Conservation (phyloP, 2,888 invertebrate species). For the Ditylenchus weischeri region DNA sequence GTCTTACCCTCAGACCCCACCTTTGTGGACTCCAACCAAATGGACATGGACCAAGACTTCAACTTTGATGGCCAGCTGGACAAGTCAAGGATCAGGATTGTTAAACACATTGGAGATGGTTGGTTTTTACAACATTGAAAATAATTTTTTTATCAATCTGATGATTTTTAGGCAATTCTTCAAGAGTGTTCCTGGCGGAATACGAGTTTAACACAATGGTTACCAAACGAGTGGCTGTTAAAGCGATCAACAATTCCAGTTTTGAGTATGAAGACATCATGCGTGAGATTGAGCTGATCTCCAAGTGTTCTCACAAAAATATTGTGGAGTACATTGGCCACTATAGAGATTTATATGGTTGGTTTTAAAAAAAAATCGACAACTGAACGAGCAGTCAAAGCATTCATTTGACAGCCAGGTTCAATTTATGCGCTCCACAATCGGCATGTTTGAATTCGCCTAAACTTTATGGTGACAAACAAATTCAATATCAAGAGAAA, state of each 20-base stretch:
- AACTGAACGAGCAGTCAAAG: too few relatives aligned
- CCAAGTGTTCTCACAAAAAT: slow-evolving; percentile 31
- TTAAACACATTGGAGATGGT: slow-evolving; percentile 25
- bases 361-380: too few relatives aligned
- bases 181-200: slow-evolving; percentile 22
- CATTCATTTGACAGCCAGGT: too few relatives aligned
- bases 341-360: slow-evolving; percentile 12
- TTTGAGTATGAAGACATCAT: slow-evolving; percentile 22
- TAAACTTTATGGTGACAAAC: too few relatives aligned
- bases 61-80: slow-evolving; percentile 5
- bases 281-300: slow-evolving; percentile 25
- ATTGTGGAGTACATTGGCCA: slow-evolving; percentile 37
- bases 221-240: slow-evolving; percentile 29
- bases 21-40: slow-evolving; percentile 4
- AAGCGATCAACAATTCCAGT: slow-evolving; percentile 23
- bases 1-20: slow-evolving; percentile 14
- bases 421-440: too few relatives aligned
- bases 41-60: not conserved
- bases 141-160: too few relatives aligned
- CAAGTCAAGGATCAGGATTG: slow-evolving; percentile 11
- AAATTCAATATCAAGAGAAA: too few relatives aligned
- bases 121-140: slow-evolving; percentile 5
- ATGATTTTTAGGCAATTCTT: slow-evolving; percentile 22
- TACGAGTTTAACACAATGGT: not conserved
- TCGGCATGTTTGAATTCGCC: too few relatives aligned